Conservation (phyloP, 2,113 vertebrate genomes). For the Malurus alboscapulatus region DNA sequence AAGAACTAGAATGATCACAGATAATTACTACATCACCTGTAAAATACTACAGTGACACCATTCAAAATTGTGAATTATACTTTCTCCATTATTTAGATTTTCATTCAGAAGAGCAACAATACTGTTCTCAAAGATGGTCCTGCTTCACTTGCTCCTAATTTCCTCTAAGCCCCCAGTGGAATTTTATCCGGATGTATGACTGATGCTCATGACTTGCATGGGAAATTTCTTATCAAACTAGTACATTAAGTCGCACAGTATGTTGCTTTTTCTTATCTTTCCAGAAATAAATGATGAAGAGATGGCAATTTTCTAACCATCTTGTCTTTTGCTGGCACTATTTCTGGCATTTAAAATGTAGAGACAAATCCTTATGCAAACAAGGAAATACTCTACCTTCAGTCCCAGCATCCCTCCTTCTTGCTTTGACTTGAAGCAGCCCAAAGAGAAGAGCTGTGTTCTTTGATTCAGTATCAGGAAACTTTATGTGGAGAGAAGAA, state of each 20-base stretch:
- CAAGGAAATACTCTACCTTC: not conserved
- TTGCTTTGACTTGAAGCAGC: not conserved
- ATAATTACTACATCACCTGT: not conserved
- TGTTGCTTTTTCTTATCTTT: not conserved
- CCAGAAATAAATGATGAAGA: not conserved
- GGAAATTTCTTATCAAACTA: not conserved
- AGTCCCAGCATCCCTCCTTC: not conserved
- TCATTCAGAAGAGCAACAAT: not conserved
- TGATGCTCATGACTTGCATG: not conserved
- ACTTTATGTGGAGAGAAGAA: not conserved
- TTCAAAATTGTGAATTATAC: not conserved
- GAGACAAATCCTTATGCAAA: not conserved
- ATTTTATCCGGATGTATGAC: not conserved
- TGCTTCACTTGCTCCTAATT: not conserved
- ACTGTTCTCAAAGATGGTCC: not conserved
- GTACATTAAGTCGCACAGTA: not conserved
- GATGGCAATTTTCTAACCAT: not conserved
- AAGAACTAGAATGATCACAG: not conserved
- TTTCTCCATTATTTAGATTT: not conserved
- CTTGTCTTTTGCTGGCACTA: not conserved
- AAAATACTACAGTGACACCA: not conserved
- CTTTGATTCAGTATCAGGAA: not conserved
- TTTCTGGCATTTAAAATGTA: not conserved
- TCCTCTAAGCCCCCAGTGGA: not conserved
- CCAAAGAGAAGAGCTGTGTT: not conserved